A percentile compares a stretch with the other conserved stretches of the same genome.
phyloP scores from a whole-genome alignment of 1,140 invertebrate species.

The Gryllus bimaculatus region DNA sequence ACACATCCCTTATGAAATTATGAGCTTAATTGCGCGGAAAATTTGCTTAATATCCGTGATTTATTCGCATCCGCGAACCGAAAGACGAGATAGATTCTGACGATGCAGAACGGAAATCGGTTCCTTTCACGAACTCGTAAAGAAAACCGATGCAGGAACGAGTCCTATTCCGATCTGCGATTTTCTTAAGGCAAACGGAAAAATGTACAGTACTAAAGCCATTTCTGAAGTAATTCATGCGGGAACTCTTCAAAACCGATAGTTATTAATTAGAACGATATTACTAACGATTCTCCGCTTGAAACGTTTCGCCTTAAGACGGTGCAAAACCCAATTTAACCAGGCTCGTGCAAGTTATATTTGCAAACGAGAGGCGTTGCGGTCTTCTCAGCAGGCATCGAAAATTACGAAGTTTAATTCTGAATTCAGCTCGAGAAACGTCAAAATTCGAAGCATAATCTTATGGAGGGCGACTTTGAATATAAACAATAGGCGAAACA shows the following conservation, averaged over 20 bases:
- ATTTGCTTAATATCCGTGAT: too few species aligned
- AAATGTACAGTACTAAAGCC: too few species aligned
- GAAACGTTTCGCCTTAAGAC: neutral
- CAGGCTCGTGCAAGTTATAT: neutral
- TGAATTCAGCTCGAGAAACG: neutral
- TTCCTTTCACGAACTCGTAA: neutral
- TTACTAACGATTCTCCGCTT: neutral
- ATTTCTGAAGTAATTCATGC: neutral
- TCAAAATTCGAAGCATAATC: neutral
- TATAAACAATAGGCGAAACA: neutral
- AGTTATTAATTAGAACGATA: neutral
- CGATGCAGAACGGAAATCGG: too few species aligned
- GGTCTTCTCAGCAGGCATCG: neutral
- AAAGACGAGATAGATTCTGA: too few species aligned
- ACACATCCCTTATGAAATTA: too few species aligned
- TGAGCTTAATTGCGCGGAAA: too few species aligned
- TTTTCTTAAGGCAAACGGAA: too few species aligned
- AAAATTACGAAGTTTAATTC: neutral
- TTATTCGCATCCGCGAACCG: too few species aligned
- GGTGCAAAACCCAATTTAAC: neutral
- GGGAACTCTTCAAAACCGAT: neutral
- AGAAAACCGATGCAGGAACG: neutral
- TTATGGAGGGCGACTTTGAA: neutral
- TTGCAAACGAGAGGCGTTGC: neutral
- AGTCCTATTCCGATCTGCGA: too few species aligned